Conservation (phyloP, 1,140 invertebrate genomes). For the Lepidurus arcticus region DNA sequence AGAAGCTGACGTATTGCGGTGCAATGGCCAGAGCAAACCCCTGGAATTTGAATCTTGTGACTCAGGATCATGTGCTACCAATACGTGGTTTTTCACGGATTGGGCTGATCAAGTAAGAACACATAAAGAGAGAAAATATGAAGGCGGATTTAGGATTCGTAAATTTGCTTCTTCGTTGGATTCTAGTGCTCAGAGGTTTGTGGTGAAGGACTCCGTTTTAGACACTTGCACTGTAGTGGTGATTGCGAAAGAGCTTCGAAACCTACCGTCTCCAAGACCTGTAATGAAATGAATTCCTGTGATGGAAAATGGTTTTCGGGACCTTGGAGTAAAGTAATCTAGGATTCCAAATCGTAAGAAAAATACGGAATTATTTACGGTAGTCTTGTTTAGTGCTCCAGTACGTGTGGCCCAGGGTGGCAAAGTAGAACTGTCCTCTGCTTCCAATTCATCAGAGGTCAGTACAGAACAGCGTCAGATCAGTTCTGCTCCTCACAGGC, state of each 20-base stretch:
- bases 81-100: constrained; percentile 5
- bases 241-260: not conserved
- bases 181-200: not conserved
- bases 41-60: not conserved
- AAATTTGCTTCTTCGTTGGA: too few species aligned
- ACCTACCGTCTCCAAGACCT: not conserved
- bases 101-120: not conserved
- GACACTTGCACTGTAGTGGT: not conserved
- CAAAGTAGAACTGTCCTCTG: not conserved
- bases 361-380: not conserved
- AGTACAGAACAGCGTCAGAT: not conserved
- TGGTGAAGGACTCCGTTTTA: not conserved
- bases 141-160: not conserved
- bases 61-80: not conserved
- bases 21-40: not conserved
- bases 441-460: not conserved
- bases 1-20: not conserved
- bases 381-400: not conserved
- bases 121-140: not conserved
- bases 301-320: not conserved
- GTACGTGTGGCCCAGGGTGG: not conserved
- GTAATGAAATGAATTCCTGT: not conserved
- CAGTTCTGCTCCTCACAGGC: not conserved
- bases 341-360: not conserved
- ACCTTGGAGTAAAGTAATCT: constrained; percentile 10